A percentile compares a stretch with the other conserved stretches of the same genome.
Evolutionary conservation across 2,888 invertebrate genomes (phyloP).

Genomic region (Phoronis australis): DNA sequence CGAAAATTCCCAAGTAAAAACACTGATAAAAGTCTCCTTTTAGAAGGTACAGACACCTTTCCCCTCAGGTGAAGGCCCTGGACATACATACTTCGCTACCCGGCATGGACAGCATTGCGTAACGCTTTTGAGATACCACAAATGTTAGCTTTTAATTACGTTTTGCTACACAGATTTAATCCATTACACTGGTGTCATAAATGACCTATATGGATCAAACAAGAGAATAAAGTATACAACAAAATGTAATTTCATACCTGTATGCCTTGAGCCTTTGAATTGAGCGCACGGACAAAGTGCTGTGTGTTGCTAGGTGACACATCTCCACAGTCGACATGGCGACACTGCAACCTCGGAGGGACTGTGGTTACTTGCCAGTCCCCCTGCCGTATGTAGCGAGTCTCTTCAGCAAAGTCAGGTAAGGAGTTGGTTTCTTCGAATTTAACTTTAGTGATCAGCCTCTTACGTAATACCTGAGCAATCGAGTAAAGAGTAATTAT

Average conservation of each 20-base stretch:
- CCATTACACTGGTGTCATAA: constrained; percentile 24
- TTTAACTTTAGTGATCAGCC: constrained; percentile 13
- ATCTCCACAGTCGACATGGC: constrained; percentile 37
- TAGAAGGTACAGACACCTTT: too few relatives aligned
- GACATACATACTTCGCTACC: too few relatives aligned
- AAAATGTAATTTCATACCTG: constrained; percentile 19
- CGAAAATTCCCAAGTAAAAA: too few relatives aligned
- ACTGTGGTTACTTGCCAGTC: constrained; percentile 60
- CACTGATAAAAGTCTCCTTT: too few relatives aligned
- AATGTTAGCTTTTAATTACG: too few relatives aligned
- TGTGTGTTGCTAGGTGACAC: constrained; percentile 23
- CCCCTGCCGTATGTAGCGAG: constrained; percentile 53
- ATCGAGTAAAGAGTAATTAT: too few relatives aligned
- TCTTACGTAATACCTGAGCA: constrained; percentile 14
- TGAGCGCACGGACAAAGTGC: constrained; percentile 20
- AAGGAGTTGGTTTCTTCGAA: constrained; percentile 31
- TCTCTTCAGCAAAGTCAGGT: constrained; percentile 54
- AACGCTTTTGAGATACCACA: too few relatives aligned
- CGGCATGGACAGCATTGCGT: too few relatives aligned
- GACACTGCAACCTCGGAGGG: constrained; percentile 35
- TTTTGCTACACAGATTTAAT: too few relatives aligned
- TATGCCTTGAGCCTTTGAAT: constrained; percentile 23
- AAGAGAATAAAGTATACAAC: too few relatives aligned
- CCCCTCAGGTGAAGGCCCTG: too few relatives aligned
- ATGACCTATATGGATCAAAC: too few relatives aligned